A percentile compares a stretch with the other conserved stretches of the same genome.
These are phyloP conservation scores for Enteromius argenteus DNA, from an alignment of 2,797 vertebrate genomes.

Conservation along the genomic window DNA sequence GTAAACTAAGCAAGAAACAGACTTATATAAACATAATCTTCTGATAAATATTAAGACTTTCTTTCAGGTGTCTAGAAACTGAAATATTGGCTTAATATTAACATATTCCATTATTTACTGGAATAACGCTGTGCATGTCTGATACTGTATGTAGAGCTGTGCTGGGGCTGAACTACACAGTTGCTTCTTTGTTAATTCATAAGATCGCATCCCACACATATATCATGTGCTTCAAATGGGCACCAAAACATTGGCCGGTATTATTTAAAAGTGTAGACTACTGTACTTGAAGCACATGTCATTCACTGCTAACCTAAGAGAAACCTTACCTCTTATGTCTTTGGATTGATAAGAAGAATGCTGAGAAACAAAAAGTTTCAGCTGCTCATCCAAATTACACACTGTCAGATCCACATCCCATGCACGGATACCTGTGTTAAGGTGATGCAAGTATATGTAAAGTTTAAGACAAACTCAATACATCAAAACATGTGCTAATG, in stretches of 20 bases:
- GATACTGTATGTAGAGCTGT: not conserved
- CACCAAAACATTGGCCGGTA: not conserved
- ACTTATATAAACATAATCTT: not conserved
- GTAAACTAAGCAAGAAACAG: not conserved
- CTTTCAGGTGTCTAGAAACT: not conserved
- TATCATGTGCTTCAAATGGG: not conserved
- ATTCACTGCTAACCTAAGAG: not conserved
- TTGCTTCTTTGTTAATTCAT: slow-evolving; percentile 30
- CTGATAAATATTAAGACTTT: not conserved
- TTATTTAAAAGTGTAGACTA: not conserved
- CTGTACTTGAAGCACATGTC: not conserved
- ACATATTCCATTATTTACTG: not conserved
- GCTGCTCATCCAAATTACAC: slow-evolving; percentile 87
- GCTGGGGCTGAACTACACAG: slow-evolving; percentile 3
- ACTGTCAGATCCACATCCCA: slow-evolving; percentile 87
- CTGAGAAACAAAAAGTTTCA: slow-evolving; percentile 88
- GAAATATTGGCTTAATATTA: not conserved
- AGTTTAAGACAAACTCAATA: not conserved
- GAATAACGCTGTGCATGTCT: not conserved
- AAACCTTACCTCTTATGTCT: slow-evolving; percentile 82
- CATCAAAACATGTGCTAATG: not conserved
- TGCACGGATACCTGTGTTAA: slow-evolving; percentile 82
- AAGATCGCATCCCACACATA: slow-evolving; percentile 15
- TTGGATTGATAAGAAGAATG: slow-evolving; percentile 85
- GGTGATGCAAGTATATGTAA: not conserved